Percentiles rank a stretch among this genome's conserved stretches.
These are phyloP conservation scores for Troilus luridus DNA, from an alignment of 2,888 invertebrate genomes.

Conservation along the genomic window DNA sequence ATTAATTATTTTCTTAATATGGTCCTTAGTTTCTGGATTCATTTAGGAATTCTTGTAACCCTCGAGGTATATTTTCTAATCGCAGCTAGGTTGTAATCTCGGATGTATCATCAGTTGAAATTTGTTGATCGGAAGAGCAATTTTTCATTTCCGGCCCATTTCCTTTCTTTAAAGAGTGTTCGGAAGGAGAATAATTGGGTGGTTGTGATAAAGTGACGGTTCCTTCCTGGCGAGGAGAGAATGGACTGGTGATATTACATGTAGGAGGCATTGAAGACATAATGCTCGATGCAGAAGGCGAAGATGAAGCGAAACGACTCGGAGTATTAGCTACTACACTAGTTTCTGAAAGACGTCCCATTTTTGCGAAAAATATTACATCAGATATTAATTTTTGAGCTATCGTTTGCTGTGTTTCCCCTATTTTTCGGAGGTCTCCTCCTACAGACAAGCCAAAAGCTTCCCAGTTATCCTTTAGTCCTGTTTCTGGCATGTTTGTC, in stretches of 20 bases:
- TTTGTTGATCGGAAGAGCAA: not conserved
- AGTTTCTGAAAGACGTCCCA: conserved; percentile 61
- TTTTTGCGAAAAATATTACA: conserved; percentile 59
- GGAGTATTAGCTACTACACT: not conserved
- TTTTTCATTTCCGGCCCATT: not conserved
- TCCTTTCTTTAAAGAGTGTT: not conserved
- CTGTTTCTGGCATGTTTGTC: conserved; percentile 19
- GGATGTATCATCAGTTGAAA: not conserved
- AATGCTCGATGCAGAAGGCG: not conserved
- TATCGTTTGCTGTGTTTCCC: conserved; percentile 58
- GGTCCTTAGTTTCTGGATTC: not conserved
- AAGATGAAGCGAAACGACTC: not conserved
- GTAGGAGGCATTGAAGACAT: not conserved
- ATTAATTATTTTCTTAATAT: not conserved
- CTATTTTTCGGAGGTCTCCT: conserved; percentile 58
- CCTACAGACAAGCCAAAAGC: conserved; percentile 59
- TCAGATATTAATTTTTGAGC: conserved; percentile 62
- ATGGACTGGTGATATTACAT: not conserved
- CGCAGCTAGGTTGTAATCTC: not conserved
- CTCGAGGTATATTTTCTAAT: not conserved
- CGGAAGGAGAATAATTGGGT: not conserved
- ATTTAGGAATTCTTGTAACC: not conserved
- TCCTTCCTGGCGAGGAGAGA: not conserved
- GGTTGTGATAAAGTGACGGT: not conserved
- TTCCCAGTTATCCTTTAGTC: conserved; percentile 57